Base-by-base conservation (phyloP, 1,140 invertebrate species). In the Lasioglossum albipes region DNA sequence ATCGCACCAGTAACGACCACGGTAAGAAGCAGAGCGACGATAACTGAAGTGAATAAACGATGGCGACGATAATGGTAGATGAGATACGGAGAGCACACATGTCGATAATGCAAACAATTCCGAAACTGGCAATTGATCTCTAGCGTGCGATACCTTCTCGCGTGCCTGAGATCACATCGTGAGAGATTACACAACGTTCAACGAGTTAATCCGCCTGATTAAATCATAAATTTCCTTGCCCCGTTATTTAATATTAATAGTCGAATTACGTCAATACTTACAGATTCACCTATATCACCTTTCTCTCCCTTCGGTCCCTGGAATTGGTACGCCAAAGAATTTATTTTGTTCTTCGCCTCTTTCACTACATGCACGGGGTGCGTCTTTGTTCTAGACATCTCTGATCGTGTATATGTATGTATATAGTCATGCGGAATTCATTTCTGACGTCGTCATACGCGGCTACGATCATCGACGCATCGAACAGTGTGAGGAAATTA, bases 291-390 rank as follows among this genome's bases (percentile, higher is more conserved):
- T 92, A 97, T 97, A 87, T 95, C 95, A 91, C 97, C 97, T 93
- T 97, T 97, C 90, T 97, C 97, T 84, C 97, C 97, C 92, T 96
- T 97, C 71, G 96, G 95, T 82, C 97, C 97, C 97, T 97, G 94
- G 82, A 95, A 95, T 92, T 86, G 85, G 85, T 87, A 87, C 81
- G 84, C 86, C 77, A 87, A 88, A 79, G 76, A 79, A 87, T 87
- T 87, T 87, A 86, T 84, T 85, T 49, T 54, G 70, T 49, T 52
- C 31, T 61, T 79, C n/a, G 27, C 65, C 71, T 77, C 66, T 74
- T 74, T 74, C 69, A 73, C 36, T 52, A 79, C 84, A 76, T 81
- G 73, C 74, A 74, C 84, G 84, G 12, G 84, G 64, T 79, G 36
- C 42, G 42, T 78, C 18, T 71, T 27, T 73, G n/a, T 31, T 13